Percentiles rank a stretch among this genome's conserved stretches.
Evolutionary conservation across 1,140 invertebrate genomes (phyloP).

Genomic region (Parasteatoda tepidariorum): DNA sequence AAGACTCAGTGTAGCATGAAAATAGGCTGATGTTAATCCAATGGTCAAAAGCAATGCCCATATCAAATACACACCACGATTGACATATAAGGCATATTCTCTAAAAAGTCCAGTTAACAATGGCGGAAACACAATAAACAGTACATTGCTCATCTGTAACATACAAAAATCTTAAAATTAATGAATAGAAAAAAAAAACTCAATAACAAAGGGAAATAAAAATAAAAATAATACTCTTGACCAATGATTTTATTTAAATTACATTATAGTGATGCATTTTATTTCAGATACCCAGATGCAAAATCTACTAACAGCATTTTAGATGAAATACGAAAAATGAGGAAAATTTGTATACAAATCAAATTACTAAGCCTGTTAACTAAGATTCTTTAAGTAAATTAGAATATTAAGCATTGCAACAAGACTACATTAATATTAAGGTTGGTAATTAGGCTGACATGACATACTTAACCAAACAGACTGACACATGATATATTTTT

Average conservation of each 20-base stretch:
- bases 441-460: no score
- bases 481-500: no score
- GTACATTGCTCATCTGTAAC: constrained; percentile 79
- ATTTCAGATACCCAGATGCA: no score
- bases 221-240: not conserved
- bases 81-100: constrained; percentile 80
- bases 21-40: constrained; percentile 83
- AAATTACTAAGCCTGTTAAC: no score
- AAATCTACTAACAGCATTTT: no score
- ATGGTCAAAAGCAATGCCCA: constrained; percentile 82
- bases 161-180: not conserved
- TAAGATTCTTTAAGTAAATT: no score
- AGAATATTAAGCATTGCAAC: no score
- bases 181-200: constrained; percentile 57
- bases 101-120: constrained; percentile 80
- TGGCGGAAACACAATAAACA: constrained; percentile 82
- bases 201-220: constrained; percentile 63
- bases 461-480: no score
- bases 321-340: no score
- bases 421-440: no score
- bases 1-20: constrained; percentile 83
- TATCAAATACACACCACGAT: constrained; percentile 80
- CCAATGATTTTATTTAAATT: not conserved
- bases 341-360: no score
- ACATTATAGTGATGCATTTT: no score